Conservation (phyloP, 2,888 invertebrate genomes). For the Cephus nigrinus region DNA sequence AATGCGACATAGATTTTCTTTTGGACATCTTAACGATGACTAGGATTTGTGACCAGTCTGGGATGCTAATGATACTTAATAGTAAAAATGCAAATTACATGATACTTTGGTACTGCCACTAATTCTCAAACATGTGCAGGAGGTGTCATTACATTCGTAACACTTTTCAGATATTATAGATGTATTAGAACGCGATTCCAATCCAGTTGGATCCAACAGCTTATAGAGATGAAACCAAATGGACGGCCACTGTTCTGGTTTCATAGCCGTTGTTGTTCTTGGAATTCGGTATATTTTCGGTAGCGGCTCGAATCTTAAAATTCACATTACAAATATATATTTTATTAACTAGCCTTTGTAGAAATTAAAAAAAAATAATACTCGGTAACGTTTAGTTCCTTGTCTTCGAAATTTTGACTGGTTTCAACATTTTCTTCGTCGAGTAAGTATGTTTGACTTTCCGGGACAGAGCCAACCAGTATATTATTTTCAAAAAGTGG, state of each 20-base stretch:
- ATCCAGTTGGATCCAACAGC: constrained; percentile 21
- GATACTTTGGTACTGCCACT: neutral
- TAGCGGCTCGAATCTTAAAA: neutral
- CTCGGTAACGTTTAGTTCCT: neutral
- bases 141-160: constrained; percentile 21
- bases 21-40: neutral
- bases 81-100: neutral
- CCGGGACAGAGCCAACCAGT: constrained; percentile 41
- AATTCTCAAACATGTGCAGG: constrained; percentile 30
- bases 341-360: neutral
- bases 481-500: constrained; percentile 70
- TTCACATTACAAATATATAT: neutral
- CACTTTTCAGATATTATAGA: constrained; percentile 27
- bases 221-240: constrained; percentile 32
- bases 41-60: neutral
- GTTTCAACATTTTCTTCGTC: neutral
- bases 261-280: constrained; percentile 25
- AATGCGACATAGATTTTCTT: too few species aligned
- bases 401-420: neutral
- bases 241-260: constrained; percentile 39
- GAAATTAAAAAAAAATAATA: neutral
- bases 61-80: neutral
- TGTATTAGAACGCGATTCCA: neutral
- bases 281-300: neutral
- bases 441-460: neutral